Evolutionary conservation across 2,113 vertebrate genomes (phyloP).

Genomic region (Poeciliopsis occidentalis): DNA sequence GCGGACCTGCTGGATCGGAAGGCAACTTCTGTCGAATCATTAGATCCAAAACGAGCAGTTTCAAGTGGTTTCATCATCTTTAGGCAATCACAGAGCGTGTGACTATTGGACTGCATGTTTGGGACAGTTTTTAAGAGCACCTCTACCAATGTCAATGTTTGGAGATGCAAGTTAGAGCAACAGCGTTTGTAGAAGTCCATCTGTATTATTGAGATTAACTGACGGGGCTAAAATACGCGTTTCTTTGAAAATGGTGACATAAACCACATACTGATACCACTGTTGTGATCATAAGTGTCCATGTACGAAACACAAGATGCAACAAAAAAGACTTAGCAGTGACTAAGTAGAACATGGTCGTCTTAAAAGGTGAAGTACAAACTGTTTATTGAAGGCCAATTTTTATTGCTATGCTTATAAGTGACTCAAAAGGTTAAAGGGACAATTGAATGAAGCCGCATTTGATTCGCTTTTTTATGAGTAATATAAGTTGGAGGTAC

Average conservation of each 20-base stretch:
- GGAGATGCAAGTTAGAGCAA: conserved; percentile 34
- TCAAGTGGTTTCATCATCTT: conserved; percentile 71
- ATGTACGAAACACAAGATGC: conserved; percentile 54
- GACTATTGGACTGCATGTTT: background rate
- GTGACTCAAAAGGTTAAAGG: too few relatives aligned
- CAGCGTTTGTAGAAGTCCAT: background rate
- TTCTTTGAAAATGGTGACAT: conserved; percentile 16
- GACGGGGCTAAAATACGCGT: conserved; percentile 8
- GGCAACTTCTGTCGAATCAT: conserved; percentile 52
- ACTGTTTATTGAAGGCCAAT: background rate
- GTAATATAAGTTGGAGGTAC: too few relatives aligned
- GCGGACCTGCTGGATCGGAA: conserved; percentile 33
- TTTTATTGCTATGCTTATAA: too few relatives aligned
- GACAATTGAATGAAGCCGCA: too few relatives aligned
- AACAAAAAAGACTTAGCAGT: conserved; percentile 16
- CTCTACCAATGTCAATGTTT: conserved; percentile 37
- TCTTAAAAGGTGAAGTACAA: background rate
- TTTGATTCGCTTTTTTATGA: too few relatives aligned
- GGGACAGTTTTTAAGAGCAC: conserved; percentile 36
- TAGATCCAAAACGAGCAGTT: conserved; percentile 61
- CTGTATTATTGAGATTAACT: conserved; percentile 1
- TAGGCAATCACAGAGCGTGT: conserved; percentile 38
- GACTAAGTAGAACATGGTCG: background rate
- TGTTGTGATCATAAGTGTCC: conserved; percentile 27
- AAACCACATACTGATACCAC: conserved; percentile 2